Evolutionary conservation across 2,113 vertebrate species (phyloP), one percentile per base, ranked within the genome.

Genomic region (Coptodon rendalli): DNA sequence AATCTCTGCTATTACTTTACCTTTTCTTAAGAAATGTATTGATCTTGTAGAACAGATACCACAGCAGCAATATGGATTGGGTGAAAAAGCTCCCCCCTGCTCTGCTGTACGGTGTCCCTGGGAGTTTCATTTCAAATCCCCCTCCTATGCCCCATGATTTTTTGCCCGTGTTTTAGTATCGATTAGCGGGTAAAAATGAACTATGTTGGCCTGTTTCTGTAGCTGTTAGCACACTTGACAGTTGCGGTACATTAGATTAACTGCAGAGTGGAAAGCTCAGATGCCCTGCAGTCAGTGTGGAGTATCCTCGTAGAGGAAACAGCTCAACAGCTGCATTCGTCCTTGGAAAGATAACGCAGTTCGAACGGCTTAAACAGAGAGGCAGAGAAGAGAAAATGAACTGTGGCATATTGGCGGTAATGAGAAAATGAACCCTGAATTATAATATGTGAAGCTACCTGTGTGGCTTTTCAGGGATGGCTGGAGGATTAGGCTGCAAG

Each of bases 181-280:
- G 79, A 94, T 95, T 91, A 88, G 89, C 16, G 1, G 76, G 82
- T 84, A 85, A 63, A 86, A 82, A 89, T 85, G 29, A 86, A 84
- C 90, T 29, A 40, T 88, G 71, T 68, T 82, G 80, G 86, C 87
- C 80, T 79, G 89, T 91, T 89, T 83, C 78, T 80, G 82, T 79
- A 83, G 92, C 89, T 90, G 87, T 85, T 95, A 81, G 84, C 86
- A 43, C 48, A 73, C 83, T 79, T 34, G 83, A 73, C 87, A 90
- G 91, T 89, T 29, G 73, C 83, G 88, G 76, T 89, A 83, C 92
- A 90, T 93, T 92, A 86, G 87, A 95, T 93, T 90, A 95, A 89
- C 92, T 86, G 84, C 81, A 91, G 83, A 90, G 91, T 86, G 86
- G 89, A 92, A 94, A 89, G 66, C 82, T 89, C 59, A 68, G 82